phyloP scores from a whole-genome alignment of 2,888 invertebrate genomes.

The Timandra comae region DNA sequence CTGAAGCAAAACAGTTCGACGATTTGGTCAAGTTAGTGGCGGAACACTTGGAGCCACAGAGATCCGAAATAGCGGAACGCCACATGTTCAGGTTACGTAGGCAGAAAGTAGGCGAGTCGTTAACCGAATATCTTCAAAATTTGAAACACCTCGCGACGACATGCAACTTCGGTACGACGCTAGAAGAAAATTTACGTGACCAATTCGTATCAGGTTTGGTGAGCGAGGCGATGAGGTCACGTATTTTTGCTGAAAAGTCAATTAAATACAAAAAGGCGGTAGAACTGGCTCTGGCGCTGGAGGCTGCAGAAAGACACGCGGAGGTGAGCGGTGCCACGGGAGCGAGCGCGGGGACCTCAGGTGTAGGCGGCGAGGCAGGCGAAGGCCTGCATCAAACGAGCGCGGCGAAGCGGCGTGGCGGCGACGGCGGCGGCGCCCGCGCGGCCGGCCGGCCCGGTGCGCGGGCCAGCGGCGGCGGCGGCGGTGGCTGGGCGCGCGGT shows the following conservation, averaged over 20 bases:
- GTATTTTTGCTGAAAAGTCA: too few species aligned
- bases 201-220: neutral
- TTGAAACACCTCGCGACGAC: neutral
- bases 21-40: conserved; percentile 3
- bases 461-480: neutral
- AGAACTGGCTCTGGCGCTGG: too few species aligned
- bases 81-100: conserved; percentile 4
- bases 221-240: neutral
- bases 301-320: too few species aligned
- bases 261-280: neutral
- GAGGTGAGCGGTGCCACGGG: neutral
- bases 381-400: too few species aligned
- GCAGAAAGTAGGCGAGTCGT: conserved; percentile 1
- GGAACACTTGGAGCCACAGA: conserved; percentile 5
- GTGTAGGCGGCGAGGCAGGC: too few species aligned
- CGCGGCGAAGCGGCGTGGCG: too few species aligned
- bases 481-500: neutral
- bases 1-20: conserved; percentile 1
- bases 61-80: conserved; percentile 4
- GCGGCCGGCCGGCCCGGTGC: neutral
- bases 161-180: neutral
- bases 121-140: neutral
- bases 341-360: neutral
- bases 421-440: neutral
- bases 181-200: neutral